Evolutionary conservation across 2,888 invertebrate species (phyloP).

Genomic region (Heteropelma amictum): DNA sequence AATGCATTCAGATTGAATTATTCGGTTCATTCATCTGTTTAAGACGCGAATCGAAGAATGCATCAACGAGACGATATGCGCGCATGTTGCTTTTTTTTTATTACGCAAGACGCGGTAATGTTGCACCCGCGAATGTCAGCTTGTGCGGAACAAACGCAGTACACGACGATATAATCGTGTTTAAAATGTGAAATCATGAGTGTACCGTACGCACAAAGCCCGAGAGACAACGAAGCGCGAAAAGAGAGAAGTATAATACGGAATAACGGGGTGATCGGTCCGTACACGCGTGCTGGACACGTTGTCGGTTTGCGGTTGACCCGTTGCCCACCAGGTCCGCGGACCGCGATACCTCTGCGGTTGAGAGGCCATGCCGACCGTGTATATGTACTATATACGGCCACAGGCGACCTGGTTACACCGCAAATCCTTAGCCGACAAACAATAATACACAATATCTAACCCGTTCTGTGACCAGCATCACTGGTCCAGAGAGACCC

Average conservation of each 20-base stretch:
- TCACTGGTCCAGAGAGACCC: neutral
- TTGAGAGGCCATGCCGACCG: constrained; percentile 68
- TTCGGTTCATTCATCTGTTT: too few species aligned
- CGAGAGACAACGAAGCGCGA: too few species aligned
- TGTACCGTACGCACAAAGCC: too few species aligned
- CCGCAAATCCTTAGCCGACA: constrained; percentile 54
- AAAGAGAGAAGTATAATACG: constrained; percentile 33
- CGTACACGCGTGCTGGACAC: constrained; percentile 70
- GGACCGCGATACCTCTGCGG: constrained; percentile 73
- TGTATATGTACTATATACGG: neutral
- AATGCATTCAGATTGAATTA: too few species aligned
- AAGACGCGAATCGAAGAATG: neutral
- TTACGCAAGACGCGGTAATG: constrained; percentile 24
- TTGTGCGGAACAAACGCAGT: constrained; percentile 47
- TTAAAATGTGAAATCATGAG: constrained; percentile 27
- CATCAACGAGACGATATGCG: neutral
- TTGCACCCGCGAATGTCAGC: constrained; percentile 48
- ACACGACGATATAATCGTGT: constrained; percentile 2
- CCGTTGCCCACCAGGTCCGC: constrained; percentile 67
- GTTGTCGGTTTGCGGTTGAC: constrained; percentile 76
- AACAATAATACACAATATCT: constrained; percentile 45
- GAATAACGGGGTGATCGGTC: constrained; percentile 58
- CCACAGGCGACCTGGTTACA: constrained; percentile 57
- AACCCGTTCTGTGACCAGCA: constrained; percentile 14
- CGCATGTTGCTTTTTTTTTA: neutral